phyloP scores from a whole-genome alignment of 2,888 invertebrate species.

The Lasioglossum villosulum region DNA sequence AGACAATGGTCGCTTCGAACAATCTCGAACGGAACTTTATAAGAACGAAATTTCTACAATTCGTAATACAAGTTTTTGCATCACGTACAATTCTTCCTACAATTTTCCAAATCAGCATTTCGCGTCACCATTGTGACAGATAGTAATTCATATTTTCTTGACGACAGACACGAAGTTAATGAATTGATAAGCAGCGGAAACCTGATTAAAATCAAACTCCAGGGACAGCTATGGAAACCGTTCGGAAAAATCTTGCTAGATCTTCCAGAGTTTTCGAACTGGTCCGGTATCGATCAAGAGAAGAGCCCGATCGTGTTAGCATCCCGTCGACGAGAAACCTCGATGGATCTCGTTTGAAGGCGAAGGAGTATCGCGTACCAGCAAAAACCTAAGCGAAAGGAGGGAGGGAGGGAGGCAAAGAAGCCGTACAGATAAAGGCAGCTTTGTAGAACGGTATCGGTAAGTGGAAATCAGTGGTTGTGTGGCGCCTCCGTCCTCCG shows the following conservation, averaged over 20 bases:
- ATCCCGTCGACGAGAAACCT: background rate
- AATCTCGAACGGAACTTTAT: background rate
- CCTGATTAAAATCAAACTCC: too few relatives aligned
- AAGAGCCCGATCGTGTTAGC: background rate
- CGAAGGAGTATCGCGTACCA: background rate
- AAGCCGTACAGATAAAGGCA: constrained; percentile 79
- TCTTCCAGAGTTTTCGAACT: background rate
- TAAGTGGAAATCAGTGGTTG: constrained; percentile 83
- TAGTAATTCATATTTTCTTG: too few relatives aligned
- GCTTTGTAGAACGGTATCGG: constrained; percentile 82
- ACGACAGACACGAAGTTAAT: too few relatives aligned
- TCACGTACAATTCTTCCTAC: background rate
- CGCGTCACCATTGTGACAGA: too few relatives aligned
- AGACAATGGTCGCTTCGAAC: background rate
- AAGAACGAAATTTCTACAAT: too few relatives aligned
- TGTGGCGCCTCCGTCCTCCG: constrained; percentile 78
- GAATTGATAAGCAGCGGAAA: too few relatives aligned
- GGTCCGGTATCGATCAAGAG: background rate
- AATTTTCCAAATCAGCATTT: background rate
- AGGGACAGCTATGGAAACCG: too few relatives aligned
- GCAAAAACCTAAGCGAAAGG: background rate
- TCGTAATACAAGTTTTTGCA: background rate
- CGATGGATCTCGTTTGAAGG: background rate
- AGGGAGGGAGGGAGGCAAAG: background rate
- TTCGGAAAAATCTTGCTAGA: background rate